These are phyloP conservation scores for Heteromormyrus szaboi DNA, from an alignment of 2,797 vertebrate species.

Conservation along the genomic window DNA sequence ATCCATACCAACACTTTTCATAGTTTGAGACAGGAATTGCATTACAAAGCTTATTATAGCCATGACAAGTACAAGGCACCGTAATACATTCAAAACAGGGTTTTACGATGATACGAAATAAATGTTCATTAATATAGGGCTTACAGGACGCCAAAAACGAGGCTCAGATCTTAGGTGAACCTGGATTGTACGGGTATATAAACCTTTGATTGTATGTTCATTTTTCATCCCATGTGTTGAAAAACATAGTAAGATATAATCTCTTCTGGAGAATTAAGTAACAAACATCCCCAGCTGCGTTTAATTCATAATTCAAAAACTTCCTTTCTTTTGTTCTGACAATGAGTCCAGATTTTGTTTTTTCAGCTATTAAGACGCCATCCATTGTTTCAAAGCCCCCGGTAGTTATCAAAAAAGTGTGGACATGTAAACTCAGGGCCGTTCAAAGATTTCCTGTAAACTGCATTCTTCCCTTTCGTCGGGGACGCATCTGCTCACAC, in stretches of 20 bases:
- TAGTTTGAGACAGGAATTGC: not conserved
- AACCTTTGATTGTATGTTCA: not conserved
- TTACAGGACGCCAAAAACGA: not conserved
- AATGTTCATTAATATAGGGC: not conserved
- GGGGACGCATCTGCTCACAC: not conserved
- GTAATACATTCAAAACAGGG: not conserved
- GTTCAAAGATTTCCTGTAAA: constrained; percentile 12
- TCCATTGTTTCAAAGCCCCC: constrained; percentile 9
- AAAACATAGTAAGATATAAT: not conserved
- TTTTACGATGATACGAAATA: not conserved
- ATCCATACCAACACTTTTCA: not conserved
- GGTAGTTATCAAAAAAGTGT: not conserved
- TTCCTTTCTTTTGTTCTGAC: constrained; percentile 9
- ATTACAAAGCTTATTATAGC: not conserved
- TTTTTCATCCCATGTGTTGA: not conserved
- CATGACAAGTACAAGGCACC: not conserved
- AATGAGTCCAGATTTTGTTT: constrained; percentile 7
- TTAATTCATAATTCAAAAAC: constrained; percentile 16
- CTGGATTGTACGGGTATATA: not conserved
- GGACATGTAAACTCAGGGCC: not conserved
- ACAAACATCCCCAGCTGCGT: not conserved
- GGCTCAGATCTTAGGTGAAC: not conserved
- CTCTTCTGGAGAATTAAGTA: not conserved
- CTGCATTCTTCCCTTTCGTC: not conserved
- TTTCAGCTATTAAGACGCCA: not conserved